phyloP scores from a whole-genome alignment of 1,140 invertebrate species.

The Episyrphus balteatus region DNA sequence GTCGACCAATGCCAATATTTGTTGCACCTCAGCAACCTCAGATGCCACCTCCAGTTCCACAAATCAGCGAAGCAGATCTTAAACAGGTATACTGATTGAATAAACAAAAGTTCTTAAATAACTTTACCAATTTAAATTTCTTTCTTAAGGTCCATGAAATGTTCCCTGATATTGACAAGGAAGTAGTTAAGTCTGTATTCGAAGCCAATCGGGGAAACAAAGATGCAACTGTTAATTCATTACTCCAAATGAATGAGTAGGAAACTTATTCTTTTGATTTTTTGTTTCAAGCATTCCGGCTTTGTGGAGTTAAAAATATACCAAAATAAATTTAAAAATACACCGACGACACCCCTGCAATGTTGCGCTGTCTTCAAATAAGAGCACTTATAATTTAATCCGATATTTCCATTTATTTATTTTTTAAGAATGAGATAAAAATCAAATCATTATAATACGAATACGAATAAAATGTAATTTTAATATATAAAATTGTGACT shows the following conservation, averaged over 20 bases:
- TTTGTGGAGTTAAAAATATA: no score
- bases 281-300: no score
- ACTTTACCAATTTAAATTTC: neutral
- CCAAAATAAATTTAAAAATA: no score
- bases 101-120: neutral
- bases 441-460: no score
- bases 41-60: constrained; percentile 31
- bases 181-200: constrained; percentile 82
- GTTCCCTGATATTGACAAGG: constrained; percentile 90
- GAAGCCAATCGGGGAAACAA: constrained; percentile 85
- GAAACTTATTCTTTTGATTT: neutral
- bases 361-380: no score
- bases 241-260: constrained; percentile 76
- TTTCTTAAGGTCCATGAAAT: constrained; percentile 76
- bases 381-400: no score
- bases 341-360: no score
- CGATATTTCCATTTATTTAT: no score
- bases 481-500: no score
- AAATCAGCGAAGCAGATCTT: constrained; percentile 56
- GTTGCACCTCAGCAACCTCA: constrained; percentile 26
- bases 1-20: constrained; percentile 44
- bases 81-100: constrained; percentile 50
- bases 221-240: constrained; percentile 78
- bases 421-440: no score
- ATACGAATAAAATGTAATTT: no score